Base-by-base conservation (phyloP, 1,140 invertebrate genomes). In the Nomia melanderi region DNA sequence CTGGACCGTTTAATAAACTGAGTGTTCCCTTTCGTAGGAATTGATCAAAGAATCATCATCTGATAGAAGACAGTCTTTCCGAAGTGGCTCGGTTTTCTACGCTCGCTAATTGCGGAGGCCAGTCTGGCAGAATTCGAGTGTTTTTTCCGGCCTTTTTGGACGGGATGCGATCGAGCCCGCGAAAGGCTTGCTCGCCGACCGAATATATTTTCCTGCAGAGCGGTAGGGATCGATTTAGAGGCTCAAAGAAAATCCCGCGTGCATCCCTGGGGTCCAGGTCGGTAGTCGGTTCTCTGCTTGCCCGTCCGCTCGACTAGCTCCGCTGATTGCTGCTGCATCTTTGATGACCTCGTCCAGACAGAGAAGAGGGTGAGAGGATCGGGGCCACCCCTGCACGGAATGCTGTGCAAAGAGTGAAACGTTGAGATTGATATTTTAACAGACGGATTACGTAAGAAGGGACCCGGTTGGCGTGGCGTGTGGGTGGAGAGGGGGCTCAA, bases 301-400 rank as follows among this genome's bases (percentile, higher is more conserved):
- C 70, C 71, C 73, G 72, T 71, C 66, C 82, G 85, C 78, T 85
- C 79, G 88, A 91, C 89, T 90, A 90, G 88, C 89, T 87, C 79
- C 87, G 86, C 88, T 92, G 91, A 92, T 92, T 92, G 91, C 91
- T 92, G 87, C 79, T 92, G 90, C 91, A 92, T 92, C 88, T 92
- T 92, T 92, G 91, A 92, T 92, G 91, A 92, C 88, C 88, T 89
- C 88, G 88, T 84, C 90, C 89, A 91, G 90, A 91, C 89, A 84
- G 84, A 74, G 75, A 73, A 71, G 78, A 69, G 83, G 60, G 77
- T 53, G 73, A 67, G 54, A n/a, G 63, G 70, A 82, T 75, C 81
- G 81, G 77, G 76, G 78, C 71, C 76, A 87, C 84, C 82, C 83
- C 82, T 74, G 79, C 75, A 65, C 81, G 79, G 78, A 84, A 86